Evolutionary conservation across 2,797 vertebrate genomes (phyloP), one percentile per base, ranked within the genome.

Genomic region (Ctenopoma kingsleyae): DNA sequence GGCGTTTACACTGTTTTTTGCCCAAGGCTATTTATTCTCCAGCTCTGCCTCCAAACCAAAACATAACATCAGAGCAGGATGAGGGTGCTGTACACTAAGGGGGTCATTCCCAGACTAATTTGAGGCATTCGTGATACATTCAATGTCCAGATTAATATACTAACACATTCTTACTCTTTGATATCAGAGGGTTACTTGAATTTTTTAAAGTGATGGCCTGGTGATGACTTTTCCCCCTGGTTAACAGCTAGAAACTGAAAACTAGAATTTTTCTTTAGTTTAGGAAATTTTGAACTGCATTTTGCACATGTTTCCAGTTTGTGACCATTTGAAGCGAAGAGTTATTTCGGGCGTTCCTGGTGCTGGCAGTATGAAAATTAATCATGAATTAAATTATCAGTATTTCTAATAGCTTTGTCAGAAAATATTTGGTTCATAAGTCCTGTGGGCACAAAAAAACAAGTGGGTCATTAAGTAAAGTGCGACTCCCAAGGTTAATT

Each of bases 1-100:
- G 67, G 40, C 50, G 25, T 53, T 81, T 47, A 19, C 23, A 19
- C n/a, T 17, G 35, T 38, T 20, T 50, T 48, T 25, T 20, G 59
- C 71, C 53, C 0, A 4, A 59, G 68, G 66, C 56, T 72, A 11
- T 69, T 81, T 77, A 23, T 76, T 74, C 32, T 67, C 20, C 60
- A 63, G 53, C 48, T 70, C 55, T 52, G 46, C 52, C 49, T 69
- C 15, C 19, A 58, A 76, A 44, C 51, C 40, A 63, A 79, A 85
- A 63, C 46, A 36, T 27, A 44, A 25, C 61, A 85, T 78, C 76
- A 74, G 56, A 77, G 71, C 35, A 8, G 58, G 20, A 50, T 48
- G 32, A 43, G 35, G 43, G 43, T 76, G 35, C 70, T 43, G 41
- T 27, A 25, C 15, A 48, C 4, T 15, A 15, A 67, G 53, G 19